phyloP scores from a whole-genome alignment of 2,113 vertebrate species.

The Maylandia zebra region DNA sequence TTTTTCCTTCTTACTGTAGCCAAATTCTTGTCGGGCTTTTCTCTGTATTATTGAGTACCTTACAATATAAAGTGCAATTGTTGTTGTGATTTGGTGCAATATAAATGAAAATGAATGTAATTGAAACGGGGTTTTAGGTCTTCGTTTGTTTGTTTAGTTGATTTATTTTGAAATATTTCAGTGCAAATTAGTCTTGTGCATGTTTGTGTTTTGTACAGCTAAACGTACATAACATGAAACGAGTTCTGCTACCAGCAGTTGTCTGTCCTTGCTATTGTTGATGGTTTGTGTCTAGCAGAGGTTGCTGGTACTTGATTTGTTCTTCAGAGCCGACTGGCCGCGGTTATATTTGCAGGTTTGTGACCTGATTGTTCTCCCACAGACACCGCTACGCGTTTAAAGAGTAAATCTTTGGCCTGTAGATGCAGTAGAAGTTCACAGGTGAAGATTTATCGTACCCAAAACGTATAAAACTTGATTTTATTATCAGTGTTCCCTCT shows the following conservation, averaged over 20 bases:
- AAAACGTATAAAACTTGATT: background rate
- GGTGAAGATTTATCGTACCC: fast-evolving
- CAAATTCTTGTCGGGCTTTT: fast-evolving
- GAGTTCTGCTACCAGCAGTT: background rate
- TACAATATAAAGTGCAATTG: background rate
- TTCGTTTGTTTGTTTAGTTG: background rate
- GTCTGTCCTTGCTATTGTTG: background rate
- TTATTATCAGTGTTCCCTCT: background rate
- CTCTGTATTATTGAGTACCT: background rate
- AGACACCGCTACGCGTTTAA: background rate
- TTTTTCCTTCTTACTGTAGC: background rate
- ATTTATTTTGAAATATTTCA: background rate
- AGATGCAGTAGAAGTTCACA: background rate
- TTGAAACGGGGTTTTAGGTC: background rate
- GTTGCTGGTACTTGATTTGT: background rate
- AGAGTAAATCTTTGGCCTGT: background rate
- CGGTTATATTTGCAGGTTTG: background rate
- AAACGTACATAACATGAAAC: fast-evolving
- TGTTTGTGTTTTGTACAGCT: background rate
- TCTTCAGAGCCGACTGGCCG: fast-evolving
- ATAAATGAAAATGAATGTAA: fast-evolving
- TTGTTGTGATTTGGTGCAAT: background rate
- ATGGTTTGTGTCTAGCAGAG: background rate
- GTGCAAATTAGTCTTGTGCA: background rate
- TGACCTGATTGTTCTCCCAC: background rate